phyloP scores from a whole-genome alignment of 2,797 vertebrate species.

The Podarcis siculus region DNA sequence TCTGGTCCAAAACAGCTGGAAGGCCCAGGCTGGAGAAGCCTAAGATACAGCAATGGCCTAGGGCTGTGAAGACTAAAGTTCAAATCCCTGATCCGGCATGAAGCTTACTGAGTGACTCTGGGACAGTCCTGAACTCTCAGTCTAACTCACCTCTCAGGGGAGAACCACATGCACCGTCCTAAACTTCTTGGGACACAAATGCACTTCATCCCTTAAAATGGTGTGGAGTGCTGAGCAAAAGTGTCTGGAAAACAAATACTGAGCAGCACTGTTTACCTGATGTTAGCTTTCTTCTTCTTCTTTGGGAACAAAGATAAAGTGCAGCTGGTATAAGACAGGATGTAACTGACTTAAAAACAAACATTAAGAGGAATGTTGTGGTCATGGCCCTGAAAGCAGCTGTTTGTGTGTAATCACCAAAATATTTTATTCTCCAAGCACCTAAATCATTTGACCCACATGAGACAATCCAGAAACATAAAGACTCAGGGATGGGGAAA shows the following conservation, averaged over 20 bases:
- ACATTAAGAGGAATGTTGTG: neutral
- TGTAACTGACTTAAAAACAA: neutral
- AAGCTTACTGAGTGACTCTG: no score
- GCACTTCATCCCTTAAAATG: neutral
- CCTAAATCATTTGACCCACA: neutral
- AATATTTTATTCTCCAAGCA: neutral
- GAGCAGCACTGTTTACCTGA: neutral
- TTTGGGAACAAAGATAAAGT: neutral
- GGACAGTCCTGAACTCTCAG: no score
- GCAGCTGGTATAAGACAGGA: neutral
- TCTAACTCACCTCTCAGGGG: neutral
- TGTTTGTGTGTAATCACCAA: neutral
- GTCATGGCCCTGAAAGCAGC: neutral
- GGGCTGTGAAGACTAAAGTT: neutral
- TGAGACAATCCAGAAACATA: neutral
- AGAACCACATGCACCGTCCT: neutral
- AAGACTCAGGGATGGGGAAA: neutral
- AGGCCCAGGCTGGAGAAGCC: neutral
- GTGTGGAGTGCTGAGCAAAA: neutral
- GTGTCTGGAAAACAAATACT: neutral
- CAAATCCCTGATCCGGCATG: neutral
- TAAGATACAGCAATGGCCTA: neutral
- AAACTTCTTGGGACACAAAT: neutral
- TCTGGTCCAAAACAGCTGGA: neutral
- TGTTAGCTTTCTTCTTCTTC: neutral